A percentile compares a stretch with the other conserved stretches of the same genome.
phyloP scores from a whole-genome alignment of 2,888 invertebrate species.

The Drosophila fungiperda region DNA sequence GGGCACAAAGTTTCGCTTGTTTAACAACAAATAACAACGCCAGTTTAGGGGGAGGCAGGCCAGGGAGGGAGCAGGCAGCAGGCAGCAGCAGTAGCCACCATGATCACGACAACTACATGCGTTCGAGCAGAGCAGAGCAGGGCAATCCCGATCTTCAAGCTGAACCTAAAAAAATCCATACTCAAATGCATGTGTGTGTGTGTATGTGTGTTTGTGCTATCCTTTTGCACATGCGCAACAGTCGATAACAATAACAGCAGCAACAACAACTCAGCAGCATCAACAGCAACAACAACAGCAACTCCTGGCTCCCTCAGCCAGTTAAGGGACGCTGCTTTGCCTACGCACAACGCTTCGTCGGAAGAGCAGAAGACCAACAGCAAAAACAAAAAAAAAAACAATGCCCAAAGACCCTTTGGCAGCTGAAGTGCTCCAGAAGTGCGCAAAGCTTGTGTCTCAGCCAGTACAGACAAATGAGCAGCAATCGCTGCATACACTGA shows the following conservation, averaged over 20 bases:
- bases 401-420: slow-evolving; percentile 46
- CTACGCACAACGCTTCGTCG: slow-evolving; percentile 63
- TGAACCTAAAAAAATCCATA: slow-evolving; percentile 50
- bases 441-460: slow-evolving; percentile 79
- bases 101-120: slow-evolving; percentile 50
- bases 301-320: slow-evolving; percentile 12
- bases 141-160: slow-evolving; percentile 61
- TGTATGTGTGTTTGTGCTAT: slow-evolving; percentile 32
- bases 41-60: slow-evolving; percentile 23
- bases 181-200: neutral
- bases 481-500: slow-evolving; percentile 52
- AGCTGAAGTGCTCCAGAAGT: slow-evolving; percentile 79
- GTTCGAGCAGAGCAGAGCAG: slow-evolving; percentile 38
- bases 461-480: slow-evolving; percentile 76
- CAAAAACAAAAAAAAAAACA: slow-evolving; percentile 38
- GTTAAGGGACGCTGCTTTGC: slow-evolving; percentile 44
- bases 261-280: slow-evolving; percentile 18
- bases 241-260: slow-evolving; percentile 24
- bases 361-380: slow-evolving; percentile 4
- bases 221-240: slow-evolving; percentile 65
- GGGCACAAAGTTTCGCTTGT: slow-evolving; percentile 79
- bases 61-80: slow-evolving; percentile 1
- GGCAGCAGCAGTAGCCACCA: slow-evolving; percentile 45
- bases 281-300: neutral
- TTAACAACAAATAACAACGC: slow-evolving; percentile 80